These are phyloP conservation scores for Mactra quadrangularis DNA, from an alignment of 1,140 invertebrate species.

Conservation along the genomic window DNA sequence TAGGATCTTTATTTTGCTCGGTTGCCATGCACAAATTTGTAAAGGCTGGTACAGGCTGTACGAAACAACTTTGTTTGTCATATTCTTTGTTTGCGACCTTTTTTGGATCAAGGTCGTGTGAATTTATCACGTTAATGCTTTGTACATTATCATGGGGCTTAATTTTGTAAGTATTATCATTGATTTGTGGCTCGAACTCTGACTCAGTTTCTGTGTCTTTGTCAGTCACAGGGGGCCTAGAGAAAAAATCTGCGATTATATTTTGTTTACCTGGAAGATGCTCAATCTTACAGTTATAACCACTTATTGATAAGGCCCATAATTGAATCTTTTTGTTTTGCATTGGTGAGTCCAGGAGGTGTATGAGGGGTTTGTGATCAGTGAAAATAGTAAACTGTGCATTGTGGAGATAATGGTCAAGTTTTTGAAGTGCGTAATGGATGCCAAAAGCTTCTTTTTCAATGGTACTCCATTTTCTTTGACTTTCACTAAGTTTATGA, in stretches of 20 bases:
- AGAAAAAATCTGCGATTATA: conserved; percentile 50
- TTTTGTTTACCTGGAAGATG: conserved; percentile 50
- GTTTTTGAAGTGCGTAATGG: conserved; percentile 66
- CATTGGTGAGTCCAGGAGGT: conserved; percentile 50
- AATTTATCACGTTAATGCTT: too few relatives aligned
- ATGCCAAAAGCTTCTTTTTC: conserved; percentile 72
- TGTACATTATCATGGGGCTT: too few relatives aligned
- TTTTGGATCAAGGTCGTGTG: neutral
- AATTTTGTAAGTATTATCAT: too few relatives aligned
- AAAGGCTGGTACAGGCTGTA: neutral
- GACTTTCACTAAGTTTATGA: conserved; percentile 65
- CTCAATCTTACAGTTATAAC: too few relatives aligned
- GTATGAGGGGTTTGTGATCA: conserved; percentile 7
- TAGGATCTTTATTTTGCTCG: neutral
- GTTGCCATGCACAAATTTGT: neutral
- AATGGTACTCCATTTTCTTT: conserved; percentile 62
- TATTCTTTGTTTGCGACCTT: neutral
- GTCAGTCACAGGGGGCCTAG: neutral
- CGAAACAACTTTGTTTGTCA: neutral
- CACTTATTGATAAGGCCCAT: too few relatives aligned
- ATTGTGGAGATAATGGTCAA: conserved; percentile 72
- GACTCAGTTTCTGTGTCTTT: neutral
- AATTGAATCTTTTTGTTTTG: too few relatives aligned
- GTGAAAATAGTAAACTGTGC: conserved; percentile 66
- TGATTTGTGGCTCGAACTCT: neutral